Evolutionary conservation across 1,140 invertebrate species (phyloP).

Genomic region (Drosophila lacertosa): DNA sequence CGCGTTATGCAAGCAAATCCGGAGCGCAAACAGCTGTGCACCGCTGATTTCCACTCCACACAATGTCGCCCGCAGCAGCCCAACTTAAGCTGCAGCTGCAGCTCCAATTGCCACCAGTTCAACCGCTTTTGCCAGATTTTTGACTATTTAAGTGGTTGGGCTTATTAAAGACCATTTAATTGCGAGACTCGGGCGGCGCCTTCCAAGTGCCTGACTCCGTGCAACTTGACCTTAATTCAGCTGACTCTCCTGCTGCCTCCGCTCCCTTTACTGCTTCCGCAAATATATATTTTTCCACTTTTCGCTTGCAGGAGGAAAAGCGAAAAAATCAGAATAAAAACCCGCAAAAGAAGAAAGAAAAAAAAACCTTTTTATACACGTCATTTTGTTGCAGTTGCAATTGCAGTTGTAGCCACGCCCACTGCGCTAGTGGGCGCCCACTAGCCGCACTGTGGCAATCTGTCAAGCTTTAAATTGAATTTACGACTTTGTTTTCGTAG

Average conservation of each 20-base stretch:
- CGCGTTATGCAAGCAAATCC: constrained; percentile 34
- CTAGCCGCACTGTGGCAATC: constrained; percentile 70
- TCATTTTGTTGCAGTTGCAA: constrained; percentile 49
- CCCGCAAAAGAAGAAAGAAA: constrained; percentile 14
- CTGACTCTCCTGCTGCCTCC: constrained; percentile 3
- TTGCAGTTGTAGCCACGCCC: constrained; percentile 28
- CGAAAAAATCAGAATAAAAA: constrained; percentile 27
- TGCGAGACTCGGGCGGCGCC: constrained; percentile 48
- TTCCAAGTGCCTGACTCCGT: constrained; percentile 41
- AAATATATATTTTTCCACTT: constrained; percentile 53
- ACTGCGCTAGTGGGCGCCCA: constrained; percentile 19
- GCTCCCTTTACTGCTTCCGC: not conserved
- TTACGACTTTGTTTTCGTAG: constrained; percentile 82
- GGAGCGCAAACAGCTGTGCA: constrained; percentile 6
- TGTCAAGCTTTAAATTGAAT: constrained; percentile 83
- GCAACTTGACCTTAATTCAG: constrained; percentile 74
- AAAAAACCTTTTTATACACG: constrained; percentile 55
- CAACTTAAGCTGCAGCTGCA: constrained; percentile 18
- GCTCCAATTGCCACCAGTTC: constrained; percentile 40
- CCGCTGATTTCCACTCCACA: not conserved
- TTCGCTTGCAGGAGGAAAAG: constrained; percentile 44
- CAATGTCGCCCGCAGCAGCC: not conserved
- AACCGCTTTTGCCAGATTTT: constrained; percentile 71
- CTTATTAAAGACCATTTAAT: constrained; percentile 79
- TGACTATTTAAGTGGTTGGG: constrained; percentile 68